Base-by-base conservation (phyloP, 2,113 vertebrate species). In the Sigmodon hispidus region DNA sequence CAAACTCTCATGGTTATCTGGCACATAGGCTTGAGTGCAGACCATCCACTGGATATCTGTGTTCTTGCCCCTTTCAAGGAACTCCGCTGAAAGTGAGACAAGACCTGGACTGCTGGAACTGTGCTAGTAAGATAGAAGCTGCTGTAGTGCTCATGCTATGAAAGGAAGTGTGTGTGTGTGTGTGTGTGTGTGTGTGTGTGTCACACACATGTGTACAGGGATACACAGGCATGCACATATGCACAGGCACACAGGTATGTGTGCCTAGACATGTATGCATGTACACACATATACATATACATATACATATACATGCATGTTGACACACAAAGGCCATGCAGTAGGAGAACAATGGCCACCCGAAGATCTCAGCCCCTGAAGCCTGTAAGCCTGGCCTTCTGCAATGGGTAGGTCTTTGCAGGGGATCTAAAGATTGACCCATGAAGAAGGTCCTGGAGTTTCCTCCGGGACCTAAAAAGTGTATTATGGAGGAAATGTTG, bases 121-220 rank as follows among this genome's bases (percentile, higher is more conserved):
- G 22, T 43, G 17, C 67, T 72, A n/a, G 67, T 36, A 34, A 87
- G 36, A 17, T n/a, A 1, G 65, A 55, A 70, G 22, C 61, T 12
- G 5, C 67, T 55, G 65, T 43, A 12, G 36, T 31, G 24, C 36
- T 72, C 24, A 40, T 57, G 36, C 5, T 72, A n/a, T 7, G 16
- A 40, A 87, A 72, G 50, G n/a, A 57, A 57, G 57, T 13, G 9
- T 7, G 11, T 0, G 0, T 52, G 7, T 15, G 34, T 3, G 26
- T 17, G 26, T n/a, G n/a, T n/a, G 57, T 13, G 9, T 7, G 11
- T 0, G 0, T 52, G 7, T 15, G 34, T 3, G 26, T 17, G 26
- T n/a, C 45, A 76, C 31, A 4, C 8, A n/a, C 8, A 11, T 1
- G 17, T 34, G 29, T 22, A 69, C 34, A 21, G n/a, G n/a, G n/a